Percentiles rank a stretch among this genome's conserved stretches.
phyloP scores from a whole-genome alignment of 2,797 vertebrate species.

The Eulemur mongoz region DNA sequence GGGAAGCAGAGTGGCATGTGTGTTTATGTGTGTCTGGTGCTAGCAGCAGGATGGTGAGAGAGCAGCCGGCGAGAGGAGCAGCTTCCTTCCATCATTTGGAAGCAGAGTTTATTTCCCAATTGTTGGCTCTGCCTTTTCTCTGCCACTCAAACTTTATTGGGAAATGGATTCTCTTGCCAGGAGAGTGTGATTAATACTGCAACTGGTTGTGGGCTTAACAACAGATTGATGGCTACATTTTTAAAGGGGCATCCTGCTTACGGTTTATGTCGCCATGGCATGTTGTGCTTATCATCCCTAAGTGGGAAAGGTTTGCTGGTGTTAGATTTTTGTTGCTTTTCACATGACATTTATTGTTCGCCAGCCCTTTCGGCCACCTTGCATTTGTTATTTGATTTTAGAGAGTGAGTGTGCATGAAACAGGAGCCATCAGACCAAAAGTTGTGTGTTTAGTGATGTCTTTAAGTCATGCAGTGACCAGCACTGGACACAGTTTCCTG shows the following conservation, averaged over 20 bases:
- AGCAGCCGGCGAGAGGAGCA: slow-evolving; percentile 60
- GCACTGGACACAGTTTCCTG: not conserved
- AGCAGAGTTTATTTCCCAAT: slow-evolving; percentile 63
- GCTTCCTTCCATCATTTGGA: slow-evolving; percentile 59
- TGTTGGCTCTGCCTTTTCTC: slow-evolving; percentile 74
- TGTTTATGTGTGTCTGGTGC: slow-evolving; percentile 54
- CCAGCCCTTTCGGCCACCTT: not conserved
- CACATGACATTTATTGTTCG: slow-evolving; percentile 17
- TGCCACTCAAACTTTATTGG: slow-evolving; percentile 78
- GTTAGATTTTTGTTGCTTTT: slow-evolving; percentile 46
- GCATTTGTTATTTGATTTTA: slow-evolving; percentile 43
- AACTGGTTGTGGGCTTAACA: slow-evolving; percentile 61
- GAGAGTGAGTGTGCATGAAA: not conserved
- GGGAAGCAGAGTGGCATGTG: not conserved
- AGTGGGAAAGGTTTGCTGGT: slow-evolving; percentile 24
- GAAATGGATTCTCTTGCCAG: slow-evolving; percentile 76
- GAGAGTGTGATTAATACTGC: slow-evolving; percentile 72
- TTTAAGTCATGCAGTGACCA: not conserved
- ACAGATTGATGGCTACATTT: slow-evolving; percentile 71
- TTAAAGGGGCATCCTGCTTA: slow-evolving; percentile 63
- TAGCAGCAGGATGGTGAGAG: slow-evolving; percentile 28
- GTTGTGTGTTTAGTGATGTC: not conserved
- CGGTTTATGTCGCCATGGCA: not conserved
- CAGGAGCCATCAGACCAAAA: not conserved
- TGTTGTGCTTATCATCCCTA: slow-evolving; percentile 38